Percentiles rank a stretch among this genome's conserved stretches.
Conservation (phyloP, 2,888 invertebrate species). For the Eupeodes latifasciatus region DNA sequence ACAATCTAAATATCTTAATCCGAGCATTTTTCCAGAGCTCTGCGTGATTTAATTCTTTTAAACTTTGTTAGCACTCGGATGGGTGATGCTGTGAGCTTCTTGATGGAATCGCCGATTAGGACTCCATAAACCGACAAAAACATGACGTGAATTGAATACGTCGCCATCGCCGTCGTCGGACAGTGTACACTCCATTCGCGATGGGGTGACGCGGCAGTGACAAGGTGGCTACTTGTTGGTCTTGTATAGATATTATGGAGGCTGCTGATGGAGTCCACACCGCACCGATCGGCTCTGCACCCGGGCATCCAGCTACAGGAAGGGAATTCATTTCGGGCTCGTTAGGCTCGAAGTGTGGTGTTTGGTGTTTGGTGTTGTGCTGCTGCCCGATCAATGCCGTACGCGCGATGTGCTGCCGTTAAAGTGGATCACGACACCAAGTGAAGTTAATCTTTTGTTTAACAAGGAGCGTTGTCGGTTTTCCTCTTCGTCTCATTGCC, state of each 20-base stretch:
- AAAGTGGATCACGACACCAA: constrained; percentile 76
- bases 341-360: constrained; percentile 70
- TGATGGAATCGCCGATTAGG: constrained; percentile 85
- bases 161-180: constrained; percentile 60
- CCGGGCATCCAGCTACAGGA: constrained; percentile 26
- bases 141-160: constrained; percentile 81
- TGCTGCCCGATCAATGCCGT: constrained; percentile 61
- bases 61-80: constrained; percentile 68
- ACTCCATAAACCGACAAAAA: constrained; percentile 85
- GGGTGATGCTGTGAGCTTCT: constrained; percentile 83
- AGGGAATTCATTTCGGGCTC: constrained; percentile 73
- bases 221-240: constrained; percentile 75
- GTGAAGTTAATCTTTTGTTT: constrained; percentile 76
- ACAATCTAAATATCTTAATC: constrained; percentile 84
- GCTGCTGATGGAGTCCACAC: not conserved
- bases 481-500: constrained; percentile 29
- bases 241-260: constrained; percentile 38
- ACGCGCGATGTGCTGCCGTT: constrained; percentile 74
- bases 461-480: constrained; percentile 62
- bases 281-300: not conserved
- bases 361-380: constrained; percentile 60
- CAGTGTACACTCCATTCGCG: constrained; percentile 74
- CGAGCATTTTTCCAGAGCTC: constrained; percentile 78
- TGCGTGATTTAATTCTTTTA: constrained; percentile 77
- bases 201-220: constrained; percentile 70